Evolutionary conservation across 2,113 vertebrate species (phyloP).

Genomic region (Sphaerodactylus townsendi): DNA sequence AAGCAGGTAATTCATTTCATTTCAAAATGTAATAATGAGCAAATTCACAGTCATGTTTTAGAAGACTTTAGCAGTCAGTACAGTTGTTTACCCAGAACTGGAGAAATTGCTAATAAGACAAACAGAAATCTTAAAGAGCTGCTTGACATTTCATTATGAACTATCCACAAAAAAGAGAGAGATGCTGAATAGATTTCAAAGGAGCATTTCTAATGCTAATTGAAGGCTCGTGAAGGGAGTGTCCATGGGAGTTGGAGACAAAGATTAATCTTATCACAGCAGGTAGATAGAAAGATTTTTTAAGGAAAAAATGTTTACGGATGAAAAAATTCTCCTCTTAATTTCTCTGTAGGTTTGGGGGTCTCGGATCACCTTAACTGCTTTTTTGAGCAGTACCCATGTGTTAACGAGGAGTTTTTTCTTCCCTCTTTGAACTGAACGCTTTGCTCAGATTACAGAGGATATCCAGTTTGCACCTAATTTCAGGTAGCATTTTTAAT

Average conservation of each 20-base stretch:
- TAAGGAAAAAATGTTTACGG: background rate
- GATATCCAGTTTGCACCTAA: background rate
- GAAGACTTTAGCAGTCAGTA: background rate
- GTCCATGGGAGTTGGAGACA: background rate
- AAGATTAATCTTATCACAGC: constrained; percentile 14
- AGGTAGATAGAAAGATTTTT: constrained; percentile 1
- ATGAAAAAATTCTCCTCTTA: background rate
- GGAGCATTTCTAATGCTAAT: constrained; percentile 9
- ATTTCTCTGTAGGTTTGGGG: background rate
- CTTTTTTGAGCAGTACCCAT: background rate
- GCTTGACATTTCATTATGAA: constrained; percentile 16
- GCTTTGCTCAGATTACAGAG: background rate
- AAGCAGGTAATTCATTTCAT: background rate
- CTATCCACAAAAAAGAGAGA: background rate
- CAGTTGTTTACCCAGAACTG: background rate
- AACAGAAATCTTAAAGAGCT: constrained; percentile 15
- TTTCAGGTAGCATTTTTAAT: background rate
- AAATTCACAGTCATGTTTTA: constrained; percentile 3
- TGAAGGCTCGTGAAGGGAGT: background rate
- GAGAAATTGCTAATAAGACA: constrained; percentile 1
- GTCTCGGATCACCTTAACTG: background rate
- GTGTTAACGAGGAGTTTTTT: background rate
- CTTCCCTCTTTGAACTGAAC: background rate
- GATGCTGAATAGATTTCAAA: constrained; percentile 13
- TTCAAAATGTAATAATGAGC: background rate